Base-by-base conservation (phyloP, 2,797 vertebrate genomes). In the Bufotes viridis region DNA sequence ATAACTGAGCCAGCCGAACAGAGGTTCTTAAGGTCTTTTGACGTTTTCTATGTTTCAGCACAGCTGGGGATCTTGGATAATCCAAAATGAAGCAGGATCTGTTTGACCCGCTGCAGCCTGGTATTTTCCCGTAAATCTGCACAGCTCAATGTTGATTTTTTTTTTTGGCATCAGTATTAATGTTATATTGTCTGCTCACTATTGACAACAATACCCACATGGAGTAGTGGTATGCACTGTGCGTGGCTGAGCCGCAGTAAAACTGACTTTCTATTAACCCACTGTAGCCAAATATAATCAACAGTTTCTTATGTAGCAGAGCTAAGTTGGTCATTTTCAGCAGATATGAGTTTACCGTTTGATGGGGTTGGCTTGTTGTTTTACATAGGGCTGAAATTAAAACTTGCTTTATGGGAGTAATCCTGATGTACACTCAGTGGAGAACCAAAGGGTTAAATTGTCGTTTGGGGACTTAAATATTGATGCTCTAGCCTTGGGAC, bases 51-150 rank as follows among this genome's bases (percentile, higher is more conserved):
- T 86, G 79, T 89, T 70, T 70, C 88, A 53, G 78, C 84, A 82
- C 88, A 89, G 88, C 88, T 89, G 88, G 88, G 51, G 60, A 86
- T 53, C 49, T 11, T 57, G 55, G 88, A 89, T 89, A 89, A 89
- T 89, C 88, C 79, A 34, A 69, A 89, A 89, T 78, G 78, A 85
- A 81, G 78, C 70, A 26, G 79, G 82, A 89, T 85, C 79, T 86
- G 22, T 78, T 75, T 89, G 88, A 82, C 84, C 79, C 7, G 57
- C 70, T 57, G 61, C 22, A 57, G 81, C 34, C 81, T 86, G 42
- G 51, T 78, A 78, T 86, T 69, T 86, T 22, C 42, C 72, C 69
- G 76, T 55, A 86, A 86, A 85, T 86, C 88, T 82, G 70, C 61
- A 67, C 72, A 81, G 87, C 87, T 89, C 84, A 29, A 29, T 79